These are phyloP conservation scores for Rousettus leschenaultii DNA, from an alignment of 2,113 vertebrate species.

Conservation along the genomic window DNA sequence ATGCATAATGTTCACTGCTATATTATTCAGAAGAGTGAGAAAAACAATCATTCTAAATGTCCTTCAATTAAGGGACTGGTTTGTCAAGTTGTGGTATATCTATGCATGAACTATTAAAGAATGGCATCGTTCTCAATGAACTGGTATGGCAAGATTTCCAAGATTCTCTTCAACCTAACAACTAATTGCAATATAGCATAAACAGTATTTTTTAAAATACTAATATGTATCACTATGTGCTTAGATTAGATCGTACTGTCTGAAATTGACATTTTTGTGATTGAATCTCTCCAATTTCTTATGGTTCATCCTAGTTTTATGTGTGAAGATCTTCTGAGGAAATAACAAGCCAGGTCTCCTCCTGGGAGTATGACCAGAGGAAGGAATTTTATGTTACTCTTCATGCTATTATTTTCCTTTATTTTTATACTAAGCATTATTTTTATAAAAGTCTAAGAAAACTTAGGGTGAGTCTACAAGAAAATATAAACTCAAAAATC, in stretches of 20 bases:
- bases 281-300: not conserved
- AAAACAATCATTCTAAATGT: not conserved
- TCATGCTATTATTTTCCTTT: not conserved
- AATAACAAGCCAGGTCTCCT: not conserved
- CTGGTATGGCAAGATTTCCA: not conserved
- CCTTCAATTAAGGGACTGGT: not conserved
- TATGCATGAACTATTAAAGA: not conserved
- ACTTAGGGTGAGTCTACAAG: not conserved
- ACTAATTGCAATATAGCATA: not conserved
- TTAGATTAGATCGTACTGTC: not conserved
- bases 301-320: not conserved
- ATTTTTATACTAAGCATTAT: not conserved
- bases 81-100: not conserved
- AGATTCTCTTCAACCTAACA: not conserved
- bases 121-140: not conserved
- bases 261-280: not conserved
- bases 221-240: not conserved
- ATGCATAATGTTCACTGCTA: not conserved
- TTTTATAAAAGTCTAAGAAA: conserved; percentile 33
- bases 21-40: not conserved
- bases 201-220: not conserved
- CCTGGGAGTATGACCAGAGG: not conserved
- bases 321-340: not conserved
- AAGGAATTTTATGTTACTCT: not conserved
- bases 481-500: not conserved